These are phyloP conservation scores for Elysia chlorotica DNA, from an alignment of 1,140 invertebrate species.

Conservation along the genomic window DNA sequence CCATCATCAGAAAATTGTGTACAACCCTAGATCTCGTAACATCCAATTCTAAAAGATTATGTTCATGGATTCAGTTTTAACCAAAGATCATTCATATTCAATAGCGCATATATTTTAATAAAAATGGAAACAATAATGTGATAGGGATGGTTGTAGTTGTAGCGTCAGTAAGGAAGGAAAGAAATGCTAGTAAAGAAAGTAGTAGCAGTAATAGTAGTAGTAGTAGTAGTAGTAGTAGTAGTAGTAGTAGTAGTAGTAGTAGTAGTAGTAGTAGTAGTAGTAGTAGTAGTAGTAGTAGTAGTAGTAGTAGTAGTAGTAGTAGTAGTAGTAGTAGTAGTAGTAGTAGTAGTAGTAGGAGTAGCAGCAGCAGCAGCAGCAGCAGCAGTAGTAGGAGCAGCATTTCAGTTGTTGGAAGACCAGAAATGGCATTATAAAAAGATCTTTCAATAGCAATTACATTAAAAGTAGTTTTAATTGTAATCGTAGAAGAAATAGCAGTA, in stretches of 20 bases:
- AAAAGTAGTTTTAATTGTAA: too few relatives aligned
- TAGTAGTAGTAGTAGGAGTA: not conserved
- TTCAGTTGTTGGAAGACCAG: not conserved
- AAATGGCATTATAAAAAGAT: too few relatives aligned
- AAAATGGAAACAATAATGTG: too few relatives aligned
- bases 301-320: not conserved
- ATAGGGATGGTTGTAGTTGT: not conserved
- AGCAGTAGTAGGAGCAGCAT: not conserved
- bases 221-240: not conserved
- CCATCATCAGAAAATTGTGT: too few relatives aligned
- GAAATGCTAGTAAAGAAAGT: not conserved
- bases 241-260: not conserved
- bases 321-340: not conserved
- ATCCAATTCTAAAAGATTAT: too few relatives aligned
- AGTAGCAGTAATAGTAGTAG: not conserved
- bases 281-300: not conserved
- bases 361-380: not conserved
- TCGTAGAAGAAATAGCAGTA: too few relatives aligned
- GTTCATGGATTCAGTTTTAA: too few relatives aligned
- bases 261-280: not conserved
- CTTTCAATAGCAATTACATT: too few relatives aligned
- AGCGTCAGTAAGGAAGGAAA: not conserved
- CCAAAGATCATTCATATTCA: too few relatives aligned
- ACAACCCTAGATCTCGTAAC: too few relatives aligned
- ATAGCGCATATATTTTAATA: too few relatives aligned